phyloP scores from a whole-genome alignment of 2,797 vertebrate species.

The Sebastes alutus region DNA sequence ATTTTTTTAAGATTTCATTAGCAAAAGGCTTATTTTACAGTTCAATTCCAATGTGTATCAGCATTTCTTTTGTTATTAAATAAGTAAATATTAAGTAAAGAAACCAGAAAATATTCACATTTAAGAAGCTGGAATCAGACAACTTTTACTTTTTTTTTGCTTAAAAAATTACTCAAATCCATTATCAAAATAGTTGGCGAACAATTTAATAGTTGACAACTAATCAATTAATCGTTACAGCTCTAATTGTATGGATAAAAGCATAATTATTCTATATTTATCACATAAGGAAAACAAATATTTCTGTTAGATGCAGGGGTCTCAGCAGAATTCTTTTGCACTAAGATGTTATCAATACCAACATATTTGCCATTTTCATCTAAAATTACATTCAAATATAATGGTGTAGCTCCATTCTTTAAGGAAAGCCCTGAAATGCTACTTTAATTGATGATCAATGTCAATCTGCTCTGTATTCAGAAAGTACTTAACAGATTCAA shows the following conservation, averaged over 20 bases:
- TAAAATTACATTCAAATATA: not conserved
- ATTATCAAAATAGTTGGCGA: no score
- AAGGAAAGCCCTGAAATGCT: not conserved
- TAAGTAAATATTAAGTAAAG: no score
- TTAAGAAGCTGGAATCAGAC: no score
- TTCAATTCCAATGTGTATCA: no score
- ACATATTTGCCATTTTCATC: not conserved
- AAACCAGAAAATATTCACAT: no score
- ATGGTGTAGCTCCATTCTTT: not conserved
- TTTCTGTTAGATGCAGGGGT: not conserved
- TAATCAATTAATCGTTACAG: no score
- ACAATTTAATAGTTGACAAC: no score
- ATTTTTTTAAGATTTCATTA: no score
- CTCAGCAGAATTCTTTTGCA: not conserved
- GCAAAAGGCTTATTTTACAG: no score
- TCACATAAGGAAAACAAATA: not conserved
- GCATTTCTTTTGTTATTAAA: no score
- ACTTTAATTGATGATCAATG: not conserved
- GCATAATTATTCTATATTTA: not conserved
- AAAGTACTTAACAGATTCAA: not conserved
- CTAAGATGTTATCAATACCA: not conserved
- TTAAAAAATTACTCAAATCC: no score
- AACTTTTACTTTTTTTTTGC: no score
- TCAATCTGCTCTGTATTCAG: not conserved
- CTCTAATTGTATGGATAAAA: not conserved